phyloP scores from a whole-genome alignment of 2,888 invertebrate species.

The Hybos culiciformis region DNA sequence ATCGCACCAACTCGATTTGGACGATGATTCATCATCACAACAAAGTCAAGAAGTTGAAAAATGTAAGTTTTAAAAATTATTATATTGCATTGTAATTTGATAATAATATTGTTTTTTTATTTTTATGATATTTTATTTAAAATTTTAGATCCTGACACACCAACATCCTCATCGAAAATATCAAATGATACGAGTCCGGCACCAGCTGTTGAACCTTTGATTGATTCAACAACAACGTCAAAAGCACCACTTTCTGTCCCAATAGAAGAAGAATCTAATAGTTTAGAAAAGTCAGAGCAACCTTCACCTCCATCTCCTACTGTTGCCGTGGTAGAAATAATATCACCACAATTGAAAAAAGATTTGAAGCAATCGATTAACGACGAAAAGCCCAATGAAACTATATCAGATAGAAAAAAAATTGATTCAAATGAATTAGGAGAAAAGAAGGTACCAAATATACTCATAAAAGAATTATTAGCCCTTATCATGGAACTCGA shows the following conservation, averaged over 20 bases:
- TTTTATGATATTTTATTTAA: constrained; percentile 4
- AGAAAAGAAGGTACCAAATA: constrained; percentile 24
- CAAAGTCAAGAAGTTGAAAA: constrained; percentile 76
- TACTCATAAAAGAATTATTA: too few species aligned
- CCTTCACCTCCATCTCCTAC: constrained; percentile 10
- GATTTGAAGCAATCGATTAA: constrained; percentile 2
- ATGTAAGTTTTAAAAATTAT: constrained; percentile 24
- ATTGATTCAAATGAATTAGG: constrained; percentile 22
- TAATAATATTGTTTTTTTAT: constrained; percentile 3
- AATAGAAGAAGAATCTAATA: constrained; percentile 13
- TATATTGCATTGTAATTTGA: neutral
- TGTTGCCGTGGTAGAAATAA: constrained; percentile 8
- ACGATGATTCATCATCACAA: constrained; percentile 80
- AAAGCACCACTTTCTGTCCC: constrained; percentile 10
- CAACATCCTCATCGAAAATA: constrained; percentile 30
- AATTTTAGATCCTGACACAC: constrained; percentile 33
- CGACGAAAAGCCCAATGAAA: constrained; percentile 10
- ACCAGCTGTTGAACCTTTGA: constrained; percentile 7
- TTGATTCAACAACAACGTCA: constrained; percentile 16
- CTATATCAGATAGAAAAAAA: constrained; percentile 15
- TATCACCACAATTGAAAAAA: constrained; percentile 6
- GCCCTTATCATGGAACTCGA: too few species aligned
- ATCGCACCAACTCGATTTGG: constrained; percentile 78
- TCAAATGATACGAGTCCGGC: constrained; percentile 25
- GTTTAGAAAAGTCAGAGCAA: constrained; percentile 6